These are phyloP conservation scores for Ceyx cyanopectus DNA, from an alignment of 2,113 vertebrate genomes.

Conservation along the genomic window DNA sequence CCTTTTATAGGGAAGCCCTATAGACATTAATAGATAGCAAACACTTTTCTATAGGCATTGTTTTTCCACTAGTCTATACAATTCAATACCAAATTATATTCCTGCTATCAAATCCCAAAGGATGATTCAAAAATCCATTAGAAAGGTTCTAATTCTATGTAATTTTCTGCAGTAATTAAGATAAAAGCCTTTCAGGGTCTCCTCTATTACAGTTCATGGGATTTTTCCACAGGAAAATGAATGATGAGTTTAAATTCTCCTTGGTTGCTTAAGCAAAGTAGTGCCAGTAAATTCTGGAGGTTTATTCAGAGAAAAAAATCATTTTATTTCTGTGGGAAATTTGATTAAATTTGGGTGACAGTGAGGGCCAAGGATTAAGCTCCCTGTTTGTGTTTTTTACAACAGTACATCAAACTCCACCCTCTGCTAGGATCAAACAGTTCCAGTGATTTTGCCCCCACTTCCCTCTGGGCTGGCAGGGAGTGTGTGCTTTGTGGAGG, in stretches of 20 bases:
- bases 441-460: background rate
- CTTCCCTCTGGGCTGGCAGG: background rate
- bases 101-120: conserved; percentile 42
- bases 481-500: background rate
- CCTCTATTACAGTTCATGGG: conserved; percentile 28
- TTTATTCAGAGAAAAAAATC: conserved; percentile 13
- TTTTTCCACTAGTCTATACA: conserved; percentile 40
- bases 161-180: conserved; percentile 65
- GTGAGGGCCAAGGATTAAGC: background rate
- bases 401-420: background rate
- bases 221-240: conserved; percentile 52
- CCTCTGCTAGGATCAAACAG: background rate
- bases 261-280: conserved; percentile 1
- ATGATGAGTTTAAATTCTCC: conserved; percentile 40
- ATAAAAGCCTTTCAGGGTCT: conserved; percentile 56
- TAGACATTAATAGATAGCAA: conserved; percentile 19
- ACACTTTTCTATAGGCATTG: conserved; percentile 27
- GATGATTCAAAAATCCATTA: conserved; percentile 51
- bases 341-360: background rate
- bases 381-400: background rate
- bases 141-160: conserved; percentile 55
- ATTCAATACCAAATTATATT: conserved; percentile 34
- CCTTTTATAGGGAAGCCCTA: conserved; percentile 2
- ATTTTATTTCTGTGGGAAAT: background rate
- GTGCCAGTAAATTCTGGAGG: background rate